phyloP scores from a whole-genome alignment of 2,888 invertebrate genomes.

The Hypomecis atomaria region DNA sequence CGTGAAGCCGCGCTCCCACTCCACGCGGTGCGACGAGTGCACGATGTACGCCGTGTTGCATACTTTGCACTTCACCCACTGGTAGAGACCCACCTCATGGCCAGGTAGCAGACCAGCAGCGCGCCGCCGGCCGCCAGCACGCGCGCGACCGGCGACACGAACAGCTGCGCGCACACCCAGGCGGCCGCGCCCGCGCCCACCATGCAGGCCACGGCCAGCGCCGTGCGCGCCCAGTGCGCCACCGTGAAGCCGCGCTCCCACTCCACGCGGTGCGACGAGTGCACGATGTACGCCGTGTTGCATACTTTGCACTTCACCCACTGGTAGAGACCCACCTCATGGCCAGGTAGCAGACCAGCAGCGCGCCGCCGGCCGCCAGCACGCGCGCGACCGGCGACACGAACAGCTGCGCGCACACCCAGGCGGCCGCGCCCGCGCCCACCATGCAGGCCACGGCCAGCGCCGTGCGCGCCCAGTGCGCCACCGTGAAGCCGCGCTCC shows the following conservation, averaged over 20 bases:
- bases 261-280: conserved; percentile 89
- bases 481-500: conserved; percentile 92
- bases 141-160: conserved; percentile 90
- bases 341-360: conserved; percentile 93
- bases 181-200: conserved; percentile 90
- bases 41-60: conserved; percentile 92
- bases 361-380: conserved; percentile 91
- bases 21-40: too few species aligned
- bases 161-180: conserved; percentile 92
- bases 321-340: conserved; percentile 83
- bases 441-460: conserved; percentile 92
- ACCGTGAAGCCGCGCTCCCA: conserved; percentile 94
- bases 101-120: conserved; percentile 92
- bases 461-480: conserved; percentile 93
- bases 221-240: conserved; percentile 93
- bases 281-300: conserved; percentile 91
- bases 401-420: conserved; percentile 92
- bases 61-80: conserved; percentile 89
- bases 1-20: too few species aligned
- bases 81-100: conserved; percentile 85
- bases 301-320: conserved; percentile 92
- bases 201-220: conserved; percentile 91
- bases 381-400: conserved; percentile 91
- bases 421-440: conserved; percentile 90
- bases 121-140: conserved; percentile 93